Base-by-base conservation (phyloP, 2,797 vertebrate genomes). In the Scolopax bukidnonensis region DNA sequence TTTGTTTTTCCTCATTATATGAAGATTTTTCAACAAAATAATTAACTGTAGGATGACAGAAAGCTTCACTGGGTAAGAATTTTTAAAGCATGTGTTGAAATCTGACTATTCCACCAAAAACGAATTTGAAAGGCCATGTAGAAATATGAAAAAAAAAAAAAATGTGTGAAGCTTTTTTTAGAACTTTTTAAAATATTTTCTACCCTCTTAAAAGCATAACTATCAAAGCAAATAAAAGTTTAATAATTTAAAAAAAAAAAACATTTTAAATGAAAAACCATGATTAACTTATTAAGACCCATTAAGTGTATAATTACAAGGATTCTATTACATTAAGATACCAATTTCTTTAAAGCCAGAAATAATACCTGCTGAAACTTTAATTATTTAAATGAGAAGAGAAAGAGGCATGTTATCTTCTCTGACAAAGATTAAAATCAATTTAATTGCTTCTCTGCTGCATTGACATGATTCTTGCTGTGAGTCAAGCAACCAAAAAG, bases 361-460 rank as follows among this genome's bases (percentile, higher is more conserved):
- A 98, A 98, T 98, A 98, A 98, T 98, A 98, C 98, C 98, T 98
- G 96, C 97, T 98, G 98, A 98, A 98, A 98, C 97, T 98, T 98
- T 98, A 98, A 98, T 98, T 98, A 98, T 98, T 98, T 98, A 98
- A 98, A 98, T 98, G 98, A 98, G 98, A 98, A 97, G 97, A 98
- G 97, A 98, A 98, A 98, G 97, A 98, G 97, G 97, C 98, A 98
- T 97, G 98, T 97, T 98, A 98, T 98, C 98, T 98, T 97, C 98
- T 94, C 98, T 97, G 98, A 98, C 98, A 98, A 98, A 98, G 98
- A 98, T 98, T 98, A 98, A 98, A 98, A 98, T 98, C 98, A 98
- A 98, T 98, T 98, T 98, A 98, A 98, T 98, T 98, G 98, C 98
- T 98, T 98, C 98, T 98, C 97, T 96, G 97, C 97, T 98, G 98